Percentiles rank a stretch among this genome's conserved stretches.
phyloP scores from a whole-genome alignment of 2,797 vertebrate species.

The Sus cebifrons region DNA sequence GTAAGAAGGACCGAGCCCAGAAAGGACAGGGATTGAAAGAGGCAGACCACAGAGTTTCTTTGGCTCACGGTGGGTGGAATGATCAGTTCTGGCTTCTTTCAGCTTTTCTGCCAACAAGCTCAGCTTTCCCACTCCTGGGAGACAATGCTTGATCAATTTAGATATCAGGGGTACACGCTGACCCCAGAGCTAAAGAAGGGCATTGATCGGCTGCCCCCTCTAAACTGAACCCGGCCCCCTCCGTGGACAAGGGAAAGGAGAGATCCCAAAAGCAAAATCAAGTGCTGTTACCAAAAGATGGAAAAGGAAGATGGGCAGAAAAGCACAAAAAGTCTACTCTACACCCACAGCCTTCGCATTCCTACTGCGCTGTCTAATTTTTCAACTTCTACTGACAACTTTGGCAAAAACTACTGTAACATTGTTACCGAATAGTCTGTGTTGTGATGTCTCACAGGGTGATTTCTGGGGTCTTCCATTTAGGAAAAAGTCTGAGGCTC shows the following conservation, averaged over 20 bases:
- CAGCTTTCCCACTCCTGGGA: background rate
- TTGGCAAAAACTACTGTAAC: constrained; percentile 4
- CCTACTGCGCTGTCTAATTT: background rate
- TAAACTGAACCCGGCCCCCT: background rate
- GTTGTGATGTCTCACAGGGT: background rate
- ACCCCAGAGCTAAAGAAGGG: background rate
- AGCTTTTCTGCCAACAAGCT: background rate
- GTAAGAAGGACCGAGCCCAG: background rate
- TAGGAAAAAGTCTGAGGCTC: background rate
- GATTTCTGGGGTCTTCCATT: background rate
- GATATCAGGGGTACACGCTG: background rate
- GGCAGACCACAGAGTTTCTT: fast-evolving
- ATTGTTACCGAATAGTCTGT: background rate
- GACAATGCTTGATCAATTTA: background rate
- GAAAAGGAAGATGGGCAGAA: background rate
- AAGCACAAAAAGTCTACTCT: background rate
- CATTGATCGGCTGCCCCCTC: background rate
- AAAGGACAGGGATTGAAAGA: background rate
- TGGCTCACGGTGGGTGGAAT: background rate
- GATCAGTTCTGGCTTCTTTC: background rate
- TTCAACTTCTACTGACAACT: constrained; percentile 5
- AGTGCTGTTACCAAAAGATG: background rate
- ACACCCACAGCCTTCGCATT: background rate
- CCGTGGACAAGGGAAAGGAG: background rate
- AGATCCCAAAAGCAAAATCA: background rate